phyloP scores from a whole-genome alignment of 2,113 vertebrate species.

The Colius striatus region DNA sequence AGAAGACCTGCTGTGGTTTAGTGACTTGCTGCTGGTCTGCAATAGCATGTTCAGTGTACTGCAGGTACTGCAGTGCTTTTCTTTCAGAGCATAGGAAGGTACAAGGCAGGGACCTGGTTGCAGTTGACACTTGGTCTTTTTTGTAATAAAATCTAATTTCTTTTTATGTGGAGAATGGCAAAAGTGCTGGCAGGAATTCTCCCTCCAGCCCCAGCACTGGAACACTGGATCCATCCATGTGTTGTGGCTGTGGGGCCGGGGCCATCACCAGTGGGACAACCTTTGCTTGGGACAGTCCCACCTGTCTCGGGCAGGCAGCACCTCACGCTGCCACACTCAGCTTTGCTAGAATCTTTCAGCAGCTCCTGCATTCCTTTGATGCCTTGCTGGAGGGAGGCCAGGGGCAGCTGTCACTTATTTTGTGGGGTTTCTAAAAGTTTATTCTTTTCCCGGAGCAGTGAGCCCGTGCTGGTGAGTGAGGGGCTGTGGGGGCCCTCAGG shows the following conservation, averaged over 20 bases:
- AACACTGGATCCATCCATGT: accelerated
- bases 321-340: background rate
- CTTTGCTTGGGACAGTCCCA: background rate
- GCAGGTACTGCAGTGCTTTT: background rate
- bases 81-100: background rate
- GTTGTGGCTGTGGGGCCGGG: background rate
- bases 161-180: background rate
- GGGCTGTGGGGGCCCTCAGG: accelerated
- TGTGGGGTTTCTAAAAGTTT: no score
- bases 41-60: accelerated
- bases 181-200: background rate
- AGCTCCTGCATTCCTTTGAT: background rate
- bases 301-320: background rate
- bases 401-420: background rate
- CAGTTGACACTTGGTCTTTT: background rate
- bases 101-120: background rate
- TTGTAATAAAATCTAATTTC: background rate
- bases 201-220: accelerated
- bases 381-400: background rate
- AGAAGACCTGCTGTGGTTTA: background rate
- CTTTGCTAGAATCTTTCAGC: background rate
- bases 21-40: background rate
- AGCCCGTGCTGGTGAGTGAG: background rate
- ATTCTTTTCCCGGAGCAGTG: no score
- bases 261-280: background rate